phyloP scores from a whole-genome alignment of 2,113 vertebrate species.

The Microcebus murinus region DNA sequence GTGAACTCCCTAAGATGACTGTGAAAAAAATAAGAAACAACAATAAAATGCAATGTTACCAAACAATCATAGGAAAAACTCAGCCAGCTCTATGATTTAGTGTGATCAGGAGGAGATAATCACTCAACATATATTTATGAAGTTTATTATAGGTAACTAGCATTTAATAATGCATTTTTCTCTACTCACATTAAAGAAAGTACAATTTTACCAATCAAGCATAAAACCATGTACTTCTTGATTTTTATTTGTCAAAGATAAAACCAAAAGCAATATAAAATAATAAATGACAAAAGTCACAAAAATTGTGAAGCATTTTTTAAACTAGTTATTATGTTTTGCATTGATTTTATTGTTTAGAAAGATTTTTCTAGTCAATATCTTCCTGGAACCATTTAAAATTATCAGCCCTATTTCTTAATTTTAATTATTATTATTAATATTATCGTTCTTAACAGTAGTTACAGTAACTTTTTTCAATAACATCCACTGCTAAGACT shows the following conservation, averaged over 20 bases:
- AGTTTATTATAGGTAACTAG: neutral
- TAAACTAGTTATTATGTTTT: neutral
- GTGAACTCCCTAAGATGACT: neutral
- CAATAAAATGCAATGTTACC: neutral
- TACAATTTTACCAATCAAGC: neutral
- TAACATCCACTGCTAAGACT: neutral
- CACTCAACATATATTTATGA: conserved; percentile 11
- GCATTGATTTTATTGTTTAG: neutral
- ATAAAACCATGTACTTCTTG: neutral
- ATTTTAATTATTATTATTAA: neutral
- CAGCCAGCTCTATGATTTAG: neutral
- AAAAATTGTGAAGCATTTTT: neutral
- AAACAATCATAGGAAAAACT: neutral
- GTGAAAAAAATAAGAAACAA: neutral
- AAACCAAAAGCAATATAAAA: conserved; percentile 15
- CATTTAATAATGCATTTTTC: conserved; percentile 35
- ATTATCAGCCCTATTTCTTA: neutral
- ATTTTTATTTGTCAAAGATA: neutral
- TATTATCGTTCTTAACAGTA: neutral
- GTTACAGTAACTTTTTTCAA: neutral
- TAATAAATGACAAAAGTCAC: neutral
- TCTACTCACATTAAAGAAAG: neutral
- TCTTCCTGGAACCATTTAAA: neutral
- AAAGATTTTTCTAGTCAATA: neutral
- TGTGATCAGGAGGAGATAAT: neutral